These are phyloP conservation scores for Hydractinia echinata DNA, from an alignment of 30 jellyfish, hydroid and myxozoan species.

Conservation along the genomic window DNA sequence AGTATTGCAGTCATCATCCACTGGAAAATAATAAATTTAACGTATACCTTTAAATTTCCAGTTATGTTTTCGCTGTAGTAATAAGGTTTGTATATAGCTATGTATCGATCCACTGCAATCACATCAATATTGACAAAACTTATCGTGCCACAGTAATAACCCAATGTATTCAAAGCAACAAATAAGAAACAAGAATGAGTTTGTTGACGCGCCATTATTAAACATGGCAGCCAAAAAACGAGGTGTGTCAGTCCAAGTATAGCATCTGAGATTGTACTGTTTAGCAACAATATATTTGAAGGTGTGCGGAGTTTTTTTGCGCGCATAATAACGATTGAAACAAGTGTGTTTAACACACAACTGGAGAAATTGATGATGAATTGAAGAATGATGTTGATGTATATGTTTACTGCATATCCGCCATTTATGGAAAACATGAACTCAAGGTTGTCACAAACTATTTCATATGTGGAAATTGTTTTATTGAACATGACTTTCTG, in stretches of 20 bases:
- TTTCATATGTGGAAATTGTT: neutral
- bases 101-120: slow-evolving; percentile 16
- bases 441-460: neutral
- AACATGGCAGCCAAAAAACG: neutral
- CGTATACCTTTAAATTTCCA: neutral
- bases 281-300: neutral
- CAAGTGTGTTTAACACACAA: neutral
- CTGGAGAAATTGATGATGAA: neutral
- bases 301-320: neutral
- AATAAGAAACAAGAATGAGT: neutral
- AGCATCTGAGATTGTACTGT: neutral
- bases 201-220: neutral
- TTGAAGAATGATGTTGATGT: neutral
- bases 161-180: neutral
- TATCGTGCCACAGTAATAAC: neutral
- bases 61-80: neutral
- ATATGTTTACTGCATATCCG: neutral
- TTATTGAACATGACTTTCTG: neutral
- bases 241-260: neutral
- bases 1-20: neutral
- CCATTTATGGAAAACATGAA: neutral
- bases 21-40: neutral
- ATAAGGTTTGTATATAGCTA: slow-evolving; percentile 4
- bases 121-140: neutral
- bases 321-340: neutral